Evolutionary conservation across 2,113 vertebrate species (phyloP).

Genomic region (Dipodomys ordii): DNA sequence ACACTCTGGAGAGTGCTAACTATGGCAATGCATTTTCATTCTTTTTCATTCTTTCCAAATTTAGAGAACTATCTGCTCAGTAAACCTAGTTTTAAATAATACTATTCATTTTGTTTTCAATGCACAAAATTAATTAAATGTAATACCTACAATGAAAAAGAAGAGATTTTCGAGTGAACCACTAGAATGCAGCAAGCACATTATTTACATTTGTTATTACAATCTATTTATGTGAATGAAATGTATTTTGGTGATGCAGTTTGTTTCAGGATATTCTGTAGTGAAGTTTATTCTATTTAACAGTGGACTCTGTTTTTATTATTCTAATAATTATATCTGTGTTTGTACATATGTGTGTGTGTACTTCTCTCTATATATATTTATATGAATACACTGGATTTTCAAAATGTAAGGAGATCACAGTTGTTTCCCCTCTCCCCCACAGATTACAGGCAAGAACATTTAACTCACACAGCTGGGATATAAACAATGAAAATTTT

Average conservation of each 20-base stretch:
- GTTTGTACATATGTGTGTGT: not conserved
- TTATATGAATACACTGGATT: not conserved
- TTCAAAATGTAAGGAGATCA: not conserved
- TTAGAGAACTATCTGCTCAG: slow-evolving; percentile 38
- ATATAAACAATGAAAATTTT: not conserved
- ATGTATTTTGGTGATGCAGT: not conserved
- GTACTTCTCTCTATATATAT: too few relatives aligned
- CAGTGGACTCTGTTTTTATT: not conserved
- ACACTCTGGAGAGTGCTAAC: slow-evolving; percentile 42
- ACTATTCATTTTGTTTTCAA: not conserved
- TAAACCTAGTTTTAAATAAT: not conserved
- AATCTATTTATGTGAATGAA: not conserved
- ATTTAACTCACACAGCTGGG: not conserved
- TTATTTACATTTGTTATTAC: slow-evolving; percentile 19
- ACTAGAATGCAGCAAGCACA: not conserved
- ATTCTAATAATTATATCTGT: not conserved
- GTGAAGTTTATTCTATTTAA: not conserved
- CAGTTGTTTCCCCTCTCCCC: not conserved
- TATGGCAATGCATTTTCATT: slow-evolving; percentile 59
- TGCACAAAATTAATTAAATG: slow-evolving; percentile 26
- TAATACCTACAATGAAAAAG: not conserved
- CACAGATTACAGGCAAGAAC: not conserved
- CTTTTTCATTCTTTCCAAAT: slow-evolving; percentile 25
- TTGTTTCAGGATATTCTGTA: not conserved
- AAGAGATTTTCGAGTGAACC: not conserved